Conservation (phyloP, 2,888 invertebrate species). For the Clistopyga incitator region DNA sequence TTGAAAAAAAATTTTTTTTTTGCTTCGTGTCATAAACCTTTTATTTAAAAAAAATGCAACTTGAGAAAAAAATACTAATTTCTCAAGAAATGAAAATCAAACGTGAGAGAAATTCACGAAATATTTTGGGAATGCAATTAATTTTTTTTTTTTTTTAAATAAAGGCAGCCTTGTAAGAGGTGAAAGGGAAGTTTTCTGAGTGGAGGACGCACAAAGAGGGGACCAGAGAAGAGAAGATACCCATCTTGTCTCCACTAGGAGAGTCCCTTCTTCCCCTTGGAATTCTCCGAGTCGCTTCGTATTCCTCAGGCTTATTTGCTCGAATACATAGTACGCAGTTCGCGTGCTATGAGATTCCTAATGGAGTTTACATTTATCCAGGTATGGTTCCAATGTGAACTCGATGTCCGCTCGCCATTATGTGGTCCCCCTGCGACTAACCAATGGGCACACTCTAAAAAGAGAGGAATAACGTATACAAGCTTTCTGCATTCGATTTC, state of each 20-base stretch:
- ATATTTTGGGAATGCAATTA: not conserved
- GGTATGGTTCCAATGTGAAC: constrained; percentile 59
- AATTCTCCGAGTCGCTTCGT: constrained; percentile 43
- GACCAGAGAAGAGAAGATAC: constrained; percentile 21
- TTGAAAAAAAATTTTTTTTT: too few species aligned
- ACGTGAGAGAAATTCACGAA: not conserved
- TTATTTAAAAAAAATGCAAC: too few species aligned
- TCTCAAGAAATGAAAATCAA: not conserved
- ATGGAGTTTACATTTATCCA: constrained; percentile 64
- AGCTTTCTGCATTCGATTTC: constrained; percentile 61
- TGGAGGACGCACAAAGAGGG: not conserved
- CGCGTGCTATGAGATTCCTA: constrained; percentile 55
- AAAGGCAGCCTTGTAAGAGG: constrained; percentile 4
- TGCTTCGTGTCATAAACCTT: too few species aligned
- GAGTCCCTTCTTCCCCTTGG: constrained; percentile 18
- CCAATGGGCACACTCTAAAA: constrained; percentile 22
- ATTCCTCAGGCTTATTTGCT: constrained; percentile 42
- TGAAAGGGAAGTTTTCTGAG: constrained; percentile 7
- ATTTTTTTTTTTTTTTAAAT: too few species aligned
- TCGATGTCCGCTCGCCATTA: constrained; percentile 55
- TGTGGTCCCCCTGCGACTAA: constrained; percentile 6
- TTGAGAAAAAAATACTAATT: too few species aligned
- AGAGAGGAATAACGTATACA: constrained; percentile 42
- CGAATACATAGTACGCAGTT: constrained; percentile 17
- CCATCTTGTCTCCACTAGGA: constrained; percentile 35